Base-by-base conservation (phyloP, 2,797 vertebrate genomes). In the Kryptopterus vitreolus region DNA sequence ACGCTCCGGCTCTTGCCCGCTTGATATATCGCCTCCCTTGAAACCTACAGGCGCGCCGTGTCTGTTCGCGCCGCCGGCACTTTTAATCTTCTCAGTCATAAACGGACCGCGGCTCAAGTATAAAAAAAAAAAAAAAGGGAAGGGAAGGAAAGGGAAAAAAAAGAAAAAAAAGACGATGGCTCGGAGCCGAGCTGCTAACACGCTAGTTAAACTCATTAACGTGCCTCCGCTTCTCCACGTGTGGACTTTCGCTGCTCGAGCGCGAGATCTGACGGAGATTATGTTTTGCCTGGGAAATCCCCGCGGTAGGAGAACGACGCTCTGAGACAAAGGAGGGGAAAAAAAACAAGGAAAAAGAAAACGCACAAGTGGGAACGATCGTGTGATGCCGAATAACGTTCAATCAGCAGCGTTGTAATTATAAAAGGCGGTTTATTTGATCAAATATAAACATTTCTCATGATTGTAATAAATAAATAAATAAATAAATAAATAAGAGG, bases 1-100 rank as follows among this genome's bases (percentile, higher is more conserved):
- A 92, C 84, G 84, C 89, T 86, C 90, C 82, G 85, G 85, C 89
- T 87, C 86, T 85, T 87, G 84, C 85, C 85, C 85, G 88, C 87
- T 83, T 91, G 91, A 92, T 93, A 90, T 91, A 92, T 88, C 79
- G 89, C 91, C 91, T 92, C 91, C 89, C 90, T 85, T 83, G 90
- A 90, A 89, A 91, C 89, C 86, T 87, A 79, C 82, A 79, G 87
- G 91, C 87, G 89, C 89, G 85, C 88, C 82, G 77, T 83, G 87
- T 90, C 87, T 86, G 61, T 82, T 46, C 81, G 81, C 53, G 29
- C 81, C 85, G 77, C 86, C 86, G 82, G 85, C 86, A 90, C 87
- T 91, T 92, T 92, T 90, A 92, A 91, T 92, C 88, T 93, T 82
- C 81, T 72, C 53, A 52, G 78, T 89, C 83, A 88, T 91, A 89